A percentile compares a stretch with the other conserved stretches of the same genome.
These are phyloP conservation scores for Myiagra hebetior DNA, from an alignment of 2,113 vertebrate genomes.

Conservation along the genomic window DNA sequence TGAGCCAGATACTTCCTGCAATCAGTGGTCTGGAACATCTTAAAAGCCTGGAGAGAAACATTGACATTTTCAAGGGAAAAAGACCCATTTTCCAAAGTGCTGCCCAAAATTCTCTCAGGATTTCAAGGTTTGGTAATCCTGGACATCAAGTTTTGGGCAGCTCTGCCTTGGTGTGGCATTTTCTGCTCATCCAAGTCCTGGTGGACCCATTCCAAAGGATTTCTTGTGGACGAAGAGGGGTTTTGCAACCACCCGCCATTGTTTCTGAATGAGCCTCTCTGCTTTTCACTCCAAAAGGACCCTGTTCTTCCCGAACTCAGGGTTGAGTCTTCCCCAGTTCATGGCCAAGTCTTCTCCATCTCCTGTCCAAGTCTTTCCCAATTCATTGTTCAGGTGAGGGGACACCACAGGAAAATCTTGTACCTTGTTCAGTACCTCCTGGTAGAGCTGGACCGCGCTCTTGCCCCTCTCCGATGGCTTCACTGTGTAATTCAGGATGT, in stretches of 20 bases:
- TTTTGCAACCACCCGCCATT: neutral
- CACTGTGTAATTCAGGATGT: neutral
- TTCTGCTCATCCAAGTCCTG: neutral
- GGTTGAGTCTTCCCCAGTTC: neutral
- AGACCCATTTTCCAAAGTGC: accelerated
- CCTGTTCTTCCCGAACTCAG: neutral
- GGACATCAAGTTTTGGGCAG: too few relatives aligned
- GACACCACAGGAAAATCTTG: accelerated
- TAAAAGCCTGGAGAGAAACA: neutral
- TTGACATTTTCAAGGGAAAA: neutral
- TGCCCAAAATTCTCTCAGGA: neutral
- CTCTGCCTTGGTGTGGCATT: neutral
- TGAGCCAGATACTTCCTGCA: neutral
- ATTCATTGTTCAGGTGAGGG: accelerated
- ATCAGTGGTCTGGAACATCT: neutral
- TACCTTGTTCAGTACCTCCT: neutral
- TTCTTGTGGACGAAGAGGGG: neutral
- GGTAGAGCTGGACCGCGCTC: neutral
- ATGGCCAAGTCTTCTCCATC: neutral
- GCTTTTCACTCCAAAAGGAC: neutral
- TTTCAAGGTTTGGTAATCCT: neutral
- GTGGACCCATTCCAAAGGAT: neutral
- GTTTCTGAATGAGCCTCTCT: neutral
- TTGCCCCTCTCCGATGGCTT: neutral
- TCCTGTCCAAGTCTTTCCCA: neutral